Percentiles rank a stretch among this genome's conserved stretches.
These are phyloP conservation scores for Imbricaverruca yamaguchii DNA, from an alignment of 2,888 invertebrate species.

Conservation along the genomic window DNA sequence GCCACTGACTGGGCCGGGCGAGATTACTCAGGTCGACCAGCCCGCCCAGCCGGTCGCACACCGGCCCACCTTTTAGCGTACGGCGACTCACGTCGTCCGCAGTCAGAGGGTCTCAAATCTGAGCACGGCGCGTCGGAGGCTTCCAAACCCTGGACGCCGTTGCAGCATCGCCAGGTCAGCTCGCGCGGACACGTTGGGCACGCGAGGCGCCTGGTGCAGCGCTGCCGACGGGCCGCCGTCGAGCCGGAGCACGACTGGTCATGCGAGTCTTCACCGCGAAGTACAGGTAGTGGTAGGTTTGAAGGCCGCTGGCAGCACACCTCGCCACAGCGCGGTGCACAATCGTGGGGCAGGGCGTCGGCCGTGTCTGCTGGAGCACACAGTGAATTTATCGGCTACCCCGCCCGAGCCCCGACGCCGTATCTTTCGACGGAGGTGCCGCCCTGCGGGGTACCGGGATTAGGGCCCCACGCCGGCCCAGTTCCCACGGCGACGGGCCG, in stretches of 20 bases:
- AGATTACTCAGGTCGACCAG: too few species aligned
- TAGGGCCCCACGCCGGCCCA: background rate
- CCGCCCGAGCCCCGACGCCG: background rate
- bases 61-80: slow-evolving; percentile 6
- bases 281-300: background rate
- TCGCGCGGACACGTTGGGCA: background rate
- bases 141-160: background rate
- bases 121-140: background rate
- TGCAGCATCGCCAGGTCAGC: background rate
- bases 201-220: background rate
- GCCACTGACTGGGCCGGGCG: background rate
- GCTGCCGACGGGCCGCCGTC: background rate
- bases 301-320: background rate
- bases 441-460: background rate
- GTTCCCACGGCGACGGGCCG: background rate
- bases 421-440: background rate
- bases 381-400: background rate
- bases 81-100: background rate
- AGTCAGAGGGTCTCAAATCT: background rate
- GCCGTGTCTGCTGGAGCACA: background rate
- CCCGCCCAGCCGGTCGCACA: background rate
- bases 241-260: too few species aligned
- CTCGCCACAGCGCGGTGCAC: background rate
- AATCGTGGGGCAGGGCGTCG: background rate
- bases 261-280: background rate